Base-by-base conservation (phyloP, 2,113 vertebrate genomes). In the Myiozetetes cayanensis region DNA sequence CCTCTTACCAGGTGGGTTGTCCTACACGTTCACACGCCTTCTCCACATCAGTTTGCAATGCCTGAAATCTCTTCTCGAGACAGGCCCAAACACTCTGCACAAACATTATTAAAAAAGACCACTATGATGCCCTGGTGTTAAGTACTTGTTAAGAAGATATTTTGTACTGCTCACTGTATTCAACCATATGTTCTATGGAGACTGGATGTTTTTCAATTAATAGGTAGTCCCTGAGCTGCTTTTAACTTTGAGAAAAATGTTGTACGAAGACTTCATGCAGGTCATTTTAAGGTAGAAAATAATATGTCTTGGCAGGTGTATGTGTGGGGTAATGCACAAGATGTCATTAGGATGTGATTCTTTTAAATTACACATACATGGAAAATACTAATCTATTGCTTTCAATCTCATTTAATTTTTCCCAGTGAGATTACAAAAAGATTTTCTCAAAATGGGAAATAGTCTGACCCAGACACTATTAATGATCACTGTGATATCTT, bases 1-100 rank as follows among this genome's bases (percentile, higher is more conserved):
- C 15, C 70, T 53, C 13, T 49, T 5, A 53, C 11, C 25, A 3
- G 9, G 66, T 13, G 30, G 24, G 22, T 7, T 49, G 22, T 23
- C 58, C 39, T 23, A 8, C 21, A 56, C 0, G 0, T 20, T 43
- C 14, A 15, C 0, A 1, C 21, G 10, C 22, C 33, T 72, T 68
- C 31, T 62, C 11, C 5, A 0, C 9, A 3, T 27, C 33, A 2
- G 25, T 63, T 55, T 61, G 68, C 20, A 30, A 0, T 53, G 87
- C n/a, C 23, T 31, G 41, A 25, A 83, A 49, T 37, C 28, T 63
- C 39, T 82, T 33, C 22, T 6, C 8, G 3, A 56, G 61, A 50
- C 14, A 20, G 56, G 39, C 33, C 12, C 37, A n/a, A n/a, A 20
- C 0, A 0, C 25, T 58, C 31, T 31, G 35, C 33, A 46, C 30